Evolutionary conservation across 2,113 vertebrate genomes (phyloP).

Genomic region (Malurus alboscapulatus): DNA sequence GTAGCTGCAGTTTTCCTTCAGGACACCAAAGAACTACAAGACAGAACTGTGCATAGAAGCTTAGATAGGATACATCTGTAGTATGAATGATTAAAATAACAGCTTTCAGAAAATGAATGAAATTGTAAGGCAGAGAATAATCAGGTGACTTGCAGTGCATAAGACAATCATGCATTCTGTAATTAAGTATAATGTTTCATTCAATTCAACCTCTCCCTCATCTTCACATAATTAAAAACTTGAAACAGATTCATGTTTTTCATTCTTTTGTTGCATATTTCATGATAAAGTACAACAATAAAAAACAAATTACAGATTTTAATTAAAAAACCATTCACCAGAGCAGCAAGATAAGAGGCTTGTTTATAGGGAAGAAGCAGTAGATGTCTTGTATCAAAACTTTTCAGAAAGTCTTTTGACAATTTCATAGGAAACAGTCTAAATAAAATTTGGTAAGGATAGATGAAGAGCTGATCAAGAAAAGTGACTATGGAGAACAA

Average conservation of each 20-base stretch:
- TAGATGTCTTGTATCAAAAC: neutral
- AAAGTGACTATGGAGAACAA: neutral
- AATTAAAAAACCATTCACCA: neutral
- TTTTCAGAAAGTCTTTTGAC: neutral
- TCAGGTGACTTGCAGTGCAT: neutral
- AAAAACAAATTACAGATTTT: constrained; percentile 3
- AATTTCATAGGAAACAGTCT: neutral
- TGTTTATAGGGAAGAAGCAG: neutral
- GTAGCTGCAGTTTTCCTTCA: neutral
- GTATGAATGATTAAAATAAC: neutral
- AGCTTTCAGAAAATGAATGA: neutral
- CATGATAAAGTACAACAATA: neutral
- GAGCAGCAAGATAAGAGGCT: neutral
- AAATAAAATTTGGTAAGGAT: neutral
- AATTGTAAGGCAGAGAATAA: neutral
- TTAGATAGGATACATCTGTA: neutral
- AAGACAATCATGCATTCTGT: neutral
- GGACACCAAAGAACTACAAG: neutral
- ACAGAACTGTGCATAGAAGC: neutral
- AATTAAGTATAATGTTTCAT: neutral
- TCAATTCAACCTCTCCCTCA: neutral
- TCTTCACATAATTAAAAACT: neutral
- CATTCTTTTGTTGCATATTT: neutral
- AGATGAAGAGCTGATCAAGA: neutral
- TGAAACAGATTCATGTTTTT: neutral